Percentiles rank a stretch among this genome's conserved stretches.
phyloP scores from a whole-genome alignment of 2,113 vertebrate species.

The Carassius carassius region DNA sequence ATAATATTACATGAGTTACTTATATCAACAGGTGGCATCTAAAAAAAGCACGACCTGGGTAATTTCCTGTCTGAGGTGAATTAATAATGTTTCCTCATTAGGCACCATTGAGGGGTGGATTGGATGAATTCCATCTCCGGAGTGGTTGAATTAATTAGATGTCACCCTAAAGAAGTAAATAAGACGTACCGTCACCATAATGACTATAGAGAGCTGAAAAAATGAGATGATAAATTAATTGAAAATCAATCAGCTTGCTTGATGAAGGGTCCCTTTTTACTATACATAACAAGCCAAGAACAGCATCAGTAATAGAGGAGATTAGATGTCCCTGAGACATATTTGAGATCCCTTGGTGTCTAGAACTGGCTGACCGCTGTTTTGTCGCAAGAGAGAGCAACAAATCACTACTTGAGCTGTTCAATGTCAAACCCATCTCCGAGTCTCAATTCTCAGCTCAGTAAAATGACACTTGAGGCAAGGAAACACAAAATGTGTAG shows the following conservation, averaged over 20 bases:
- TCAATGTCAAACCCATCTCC: conserved; percentile 18
- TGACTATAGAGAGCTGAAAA: conserved; percentile 49
- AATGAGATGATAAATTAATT: conserved; percentile 56
- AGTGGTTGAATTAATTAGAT: conserved; percentile 58
- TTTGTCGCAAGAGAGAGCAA: background rate
- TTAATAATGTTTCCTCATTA: conserved; percentile 61
- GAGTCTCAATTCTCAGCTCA: background rate
- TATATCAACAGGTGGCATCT: conserved; percentile 38
- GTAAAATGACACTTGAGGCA: background rate
- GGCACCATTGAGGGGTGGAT: conserved; percentile 46
- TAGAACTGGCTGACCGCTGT: background rate
- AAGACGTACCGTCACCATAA: conserved; percentile 55
- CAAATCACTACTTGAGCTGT: background rate
- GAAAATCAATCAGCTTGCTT: conserved; percentile 55
- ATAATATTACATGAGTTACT: conserved; percentile 38
- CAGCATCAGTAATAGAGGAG: conserved; percentile 53
- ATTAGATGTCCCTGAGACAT: conserved; percentile 31
- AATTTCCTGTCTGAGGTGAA: conserved; percentile 60
- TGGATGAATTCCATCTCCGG: conserved; percentile 56
- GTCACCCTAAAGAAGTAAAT: conserved; percentile 58
- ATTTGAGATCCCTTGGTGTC: conserved; percentile 17
- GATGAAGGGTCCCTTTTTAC: conserved; percentile 59
- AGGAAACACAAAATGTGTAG: background rate
- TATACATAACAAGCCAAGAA: conserved; percentile 57
- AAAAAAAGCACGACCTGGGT: conserved; percentile 50